Percentiles rank a stretch among this genome's conserved stretches.
These are phyloP conservation scores for Symphodus melops DNA, from an alignment of 2,113 vertebrate genomes.

Conservation along the genomic window DNA sequence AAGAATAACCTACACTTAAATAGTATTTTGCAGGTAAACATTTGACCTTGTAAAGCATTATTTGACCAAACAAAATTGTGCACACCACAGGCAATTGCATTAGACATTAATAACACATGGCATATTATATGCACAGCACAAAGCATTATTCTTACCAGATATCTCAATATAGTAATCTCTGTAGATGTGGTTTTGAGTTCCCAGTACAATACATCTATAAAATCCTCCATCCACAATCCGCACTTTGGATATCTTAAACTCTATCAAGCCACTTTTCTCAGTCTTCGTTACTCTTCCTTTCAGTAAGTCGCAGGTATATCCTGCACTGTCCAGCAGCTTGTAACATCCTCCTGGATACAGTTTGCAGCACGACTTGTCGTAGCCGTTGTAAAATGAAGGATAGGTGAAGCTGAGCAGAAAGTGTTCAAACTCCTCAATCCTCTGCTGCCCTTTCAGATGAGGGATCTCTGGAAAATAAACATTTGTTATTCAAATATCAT, in stretches of 20 bases:
- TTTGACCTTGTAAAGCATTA: neutral
- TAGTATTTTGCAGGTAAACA: neutral
- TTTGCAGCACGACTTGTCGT: slow-evolving; percentile 76
- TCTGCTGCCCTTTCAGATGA: slow-evolving; percentile 59
- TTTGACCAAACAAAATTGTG: neutral
- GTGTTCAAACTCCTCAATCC: slow-evolving; percentile 30
- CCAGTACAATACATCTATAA: slow-evolving; percentile 73
- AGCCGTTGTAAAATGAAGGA: slow-evolving; percentile 56
- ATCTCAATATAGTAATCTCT: slow-evolving; percentile 60
- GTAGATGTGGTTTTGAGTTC: slow-evolving; percentile 43
- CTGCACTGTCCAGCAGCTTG: slow-evolving; percentile 64
- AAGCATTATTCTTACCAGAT: slow-evolving; percentile 61
- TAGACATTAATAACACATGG: neutral
- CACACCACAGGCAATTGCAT: no score
- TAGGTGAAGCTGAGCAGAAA: slow-evolving; percentile 70
- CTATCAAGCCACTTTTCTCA: slow-evolving; percentile 55
- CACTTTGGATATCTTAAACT: slow-evolving; percentile 73
- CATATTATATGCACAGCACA: neutral
- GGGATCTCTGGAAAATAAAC: slow-evolving; percentile 64
- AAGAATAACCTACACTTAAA: neutral
- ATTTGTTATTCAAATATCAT: neutral
- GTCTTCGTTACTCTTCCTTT: slow-evolving; percentile 66
- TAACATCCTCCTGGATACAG: slow-evolving; percentile 51
- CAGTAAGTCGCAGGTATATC: slow-evolving; percentile 51
- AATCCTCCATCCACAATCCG: slow-evolving; percentile 63